A percentile compares a stretch with the other conserved stretches of the same genome.
These are phyloP conservation scores for Apodemus sylvaticus DNA, from an alignment of 2,113 vertebrate genomes.

Conservation along the genomic window DNA sequence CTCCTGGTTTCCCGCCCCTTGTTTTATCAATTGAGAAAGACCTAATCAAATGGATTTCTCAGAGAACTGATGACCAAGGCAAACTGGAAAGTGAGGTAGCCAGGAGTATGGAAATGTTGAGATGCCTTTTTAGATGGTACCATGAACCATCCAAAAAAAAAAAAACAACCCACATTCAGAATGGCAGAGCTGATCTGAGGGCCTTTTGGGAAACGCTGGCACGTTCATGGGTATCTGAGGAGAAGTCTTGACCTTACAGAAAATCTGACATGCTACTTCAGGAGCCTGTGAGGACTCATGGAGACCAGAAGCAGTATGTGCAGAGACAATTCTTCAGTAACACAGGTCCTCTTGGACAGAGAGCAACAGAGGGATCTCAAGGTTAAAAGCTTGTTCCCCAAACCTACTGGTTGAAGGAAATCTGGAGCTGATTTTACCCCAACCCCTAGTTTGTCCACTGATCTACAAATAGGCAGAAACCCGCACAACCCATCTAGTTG, in stretches of 20 bases:
- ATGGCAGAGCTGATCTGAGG: neutral
- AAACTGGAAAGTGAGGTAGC: neutral
- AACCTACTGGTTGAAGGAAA: neutral
- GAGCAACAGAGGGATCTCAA: neutral
- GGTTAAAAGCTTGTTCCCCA: neutral
- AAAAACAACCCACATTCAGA: neutral
- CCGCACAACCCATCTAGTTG: neutral
- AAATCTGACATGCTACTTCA: neutral
- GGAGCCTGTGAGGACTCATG: neutral
- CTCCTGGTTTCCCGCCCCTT: neutral
- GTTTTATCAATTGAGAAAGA: constrained; percentile 12
- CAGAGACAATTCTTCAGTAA: too few species aligned
- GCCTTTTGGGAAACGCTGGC: neutral
- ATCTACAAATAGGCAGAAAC: neutral
- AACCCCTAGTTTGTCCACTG: neutral
- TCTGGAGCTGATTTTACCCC: neutral
- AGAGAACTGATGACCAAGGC: neutral
- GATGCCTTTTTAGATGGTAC: neutral
- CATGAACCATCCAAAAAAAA: neutral
- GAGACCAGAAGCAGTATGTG: neutral
- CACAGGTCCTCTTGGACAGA: neutral
- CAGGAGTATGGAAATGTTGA: neutral
- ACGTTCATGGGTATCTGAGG: neutral
- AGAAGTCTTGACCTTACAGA: neutral
- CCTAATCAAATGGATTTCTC: neutral